Evolutionary conservation across 1,140 invertebrate genomes (phyloP).

Genomic region (Tetragnatha versicolor): DNA sequence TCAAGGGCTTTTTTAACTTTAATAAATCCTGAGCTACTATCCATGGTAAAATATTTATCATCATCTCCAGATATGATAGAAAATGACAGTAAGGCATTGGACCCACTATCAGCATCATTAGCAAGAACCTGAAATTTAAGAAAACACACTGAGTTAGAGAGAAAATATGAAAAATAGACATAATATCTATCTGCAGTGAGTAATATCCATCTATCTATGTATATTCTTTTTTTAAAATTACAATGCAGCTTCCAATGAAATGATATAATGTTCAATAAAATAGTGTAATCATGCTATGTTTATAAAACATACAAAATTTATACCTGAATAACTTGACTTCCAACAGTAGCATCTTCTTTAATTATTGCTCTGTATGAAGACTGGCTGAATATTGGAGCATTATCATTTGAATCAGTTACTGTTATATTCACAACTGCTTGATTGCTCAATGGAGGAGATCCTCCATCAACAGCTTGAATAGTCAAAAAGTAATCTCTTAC

Average conservation of each 20-base stretch:
- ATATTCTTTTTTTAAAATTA: too few species aligned
- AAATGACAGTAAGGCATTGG: slow-evolving; percentile 69
- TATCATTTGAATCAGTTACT: slow-evolving; percentile 91
- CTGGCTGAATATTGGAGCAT: slow-evolving; percentile 85
- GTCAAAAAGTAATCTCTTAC: slow-evolving; percentile 79
- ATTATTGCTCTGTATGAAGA: slow-evolving; percentile 70
- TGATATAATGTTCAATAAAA: not conserved
- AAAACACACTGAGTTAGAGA: too few species aligned
- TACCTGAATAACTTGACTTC: slow-evolving; percentile 73
- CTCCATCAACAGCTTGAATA: slow-evolving; percentile 85
- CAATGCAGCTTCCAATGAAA: too few species aligned
- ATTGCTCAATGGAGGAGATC: slow-evolving; percentile 80
- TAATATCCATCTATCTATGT: too few species aligned
- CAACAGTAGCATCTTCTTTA: slow-evolving; percentile 80
- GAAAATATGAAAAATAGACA: too few species aligned
- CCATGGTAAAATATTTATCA: slow-evolving; percentile 65
- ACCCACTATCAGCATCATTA: slow-evolving; percentile 80
- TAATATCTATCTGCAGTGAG: too few species aligned
- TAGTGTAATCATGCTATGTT: not conserved
- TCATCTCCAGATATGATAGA: slow-evolving; percentile 65
- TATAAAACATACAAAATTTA: not conserved
- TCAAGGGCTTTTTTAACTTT: slow-evolving; percentile 47
- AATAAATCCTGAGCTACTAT: slow-evolving; percentile 47
- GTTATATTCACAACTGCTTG: slow-evolving; percentile 80
- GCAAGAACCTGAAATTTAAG: slow-evolving; percentile 78